A percentile compares a stretch with the other conserved stretches of the same genome.
These are phyloP conservation scores for Patella ulyssiponensis DNA, from an alignment of 2,888 invertebrate species.

Conservation along the genomic window DNA sequence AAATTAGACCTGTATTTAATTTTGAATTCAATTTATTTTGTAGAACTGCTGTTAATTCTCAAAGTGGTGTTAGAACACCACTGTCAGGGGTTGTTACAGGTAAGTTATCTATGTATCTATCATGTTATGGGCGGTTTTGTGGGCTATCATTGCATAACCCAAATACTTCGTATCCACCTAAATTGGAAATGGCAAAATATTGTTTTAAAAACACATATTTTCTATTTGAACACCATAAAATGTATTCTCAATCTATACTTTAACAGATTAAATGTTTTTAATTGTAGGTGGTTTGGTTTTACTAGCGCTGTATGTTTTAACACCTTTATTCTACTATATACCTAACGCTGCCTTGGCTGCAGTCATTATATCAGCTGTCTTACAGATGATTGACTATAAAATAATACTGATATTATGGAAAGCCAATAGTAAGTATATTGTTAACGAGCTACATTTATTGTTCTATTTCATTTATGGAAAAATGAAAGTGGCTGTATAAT, in stretches of 20 bases:
- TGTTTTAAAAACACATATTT: too few species aligned
- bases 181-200: too few species aligned
- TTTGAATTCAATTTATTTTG: conserved; percentile 53
- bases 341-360: conserved; percentile 81
- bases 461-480: too few species aligned
- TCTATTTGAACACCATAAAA: too few species aligned
- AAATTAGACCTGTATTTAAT: too few species aligned
- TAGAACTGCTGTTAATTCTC: conserved; percentile 90
- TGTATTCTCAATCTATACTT: too few species aligned
- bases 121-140: neutral
- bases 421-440: conserved; percentile 48
- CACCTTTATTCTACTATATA: conserved; percentile 86
- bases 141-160: too few species aligned
- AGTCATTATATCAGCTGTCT: conserved; percentile 91
- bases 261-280: conserved; percentile 14
- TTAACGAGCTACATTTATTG: too few species aligned
- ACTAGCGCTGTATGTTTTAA: conserved; percentile 85
- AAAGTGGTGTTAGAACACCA: conserved; percentile 89
- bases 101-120: conserved; percentile 19
- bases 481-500: too few species aligned
- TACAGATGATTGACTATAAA: conserved; percentile 72
- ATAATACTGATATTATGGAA: conserved; percentile 55
- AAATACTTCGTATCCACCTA: too few species aligned
- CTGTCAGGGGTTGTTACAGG: conserved; percentile 77
- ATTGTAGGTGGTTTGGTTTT: conserved; percentile 83